phyloP scores from a whole-genome alignment of 2,888 invertebrate species.

The Drosophila phalerata region DNA sequence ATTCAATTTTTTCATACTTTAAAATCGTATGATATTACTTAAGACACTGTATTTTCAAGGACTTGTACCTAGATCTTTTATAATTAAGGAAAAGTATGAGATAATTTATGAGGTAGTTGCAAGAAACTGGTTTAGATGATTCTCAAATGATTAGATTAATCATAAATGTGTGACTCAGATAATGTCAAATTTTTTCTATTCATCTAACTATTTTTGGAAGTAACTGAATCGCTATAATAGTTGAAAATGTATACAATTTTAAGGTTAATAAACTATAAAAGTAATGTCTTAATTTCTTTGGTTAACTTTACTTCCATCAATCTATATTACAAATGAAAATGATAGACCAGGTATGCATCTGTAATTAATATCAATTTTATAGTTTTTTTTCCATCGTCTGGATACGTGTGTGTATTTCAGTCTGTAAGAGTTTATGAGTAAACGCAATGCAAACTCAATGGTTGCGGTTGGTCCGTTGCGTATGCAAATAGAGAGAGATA shows the following conservation, averaged over 20 bases:
- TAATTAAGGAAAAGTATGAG: no score
- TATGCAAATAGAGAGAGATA: conserved; percentile 74
- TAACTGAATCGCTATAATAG: neutral
- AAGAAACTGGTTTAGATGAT: neutral
- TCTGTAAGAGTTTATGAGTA: conserved; percentile 40
- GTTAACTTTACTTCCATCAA: neutral
- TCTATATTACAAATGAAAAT: conserved; percentile 9
- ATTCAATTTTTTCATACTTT: no score
- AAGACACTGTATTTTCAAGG: neutral
- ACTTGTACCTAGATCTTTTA: conserved; percentile 1
- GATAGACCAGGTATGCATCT: neutral
- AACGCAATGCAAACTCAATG: conserved; percentile 38
- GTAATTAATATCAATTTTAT: conserved; percentile 10
- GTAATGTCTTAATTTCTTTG: neutral
- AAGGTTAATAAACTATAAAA: neutral
- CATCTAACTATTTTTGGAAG: neutral
- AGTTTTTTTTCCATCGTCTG: conserved; percentile 35
- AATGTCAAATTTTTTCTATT: neutral
- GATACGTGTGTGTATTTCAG: conserved; percentile 14
- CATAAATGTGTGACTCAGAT: neutral
- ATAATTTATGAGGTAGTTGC: neutral
- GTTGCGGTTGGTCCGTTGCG: conserved; percentile 59
- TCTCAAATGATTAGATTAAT: neutral
- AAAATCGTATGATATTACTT: no score
- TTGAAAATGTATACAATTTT: neutral